Evolutionary conservation across 2,888 invertebrate genomes (phyloP).

Genomic region (Tipula vernalis): DNA sequence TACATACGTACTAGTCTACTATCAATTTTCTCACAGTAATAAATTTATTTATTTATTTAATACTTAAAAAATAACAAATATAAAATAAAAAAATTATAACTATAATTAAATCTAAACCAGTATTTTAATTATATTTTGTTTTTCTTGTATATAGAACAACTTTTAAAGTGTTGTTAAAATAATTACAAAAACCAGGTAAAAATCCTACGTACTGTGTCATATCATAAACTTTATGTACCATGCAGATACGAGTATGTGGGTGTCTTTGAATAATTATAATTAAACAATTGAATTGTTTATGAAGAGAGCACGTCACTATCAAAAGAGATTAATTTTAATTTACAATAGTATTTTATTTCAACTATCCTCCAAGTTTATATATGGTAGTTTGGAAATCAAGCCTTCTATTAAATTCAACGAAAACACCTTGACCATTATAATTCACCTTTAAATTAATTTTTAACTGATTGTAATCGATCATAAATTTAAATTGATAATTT

Average conservation of each 20-base stretch:
- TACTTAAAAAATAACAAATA: not conserved
- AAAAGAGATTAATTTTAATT: not conserved
- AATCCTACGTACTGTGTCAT: not conserved
- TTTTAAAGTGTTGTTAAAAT: not conserved
- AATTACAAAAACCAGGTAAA: not conserved
- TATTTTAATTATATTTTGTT: not conserved
- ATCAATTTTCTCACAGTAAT: not conserved
- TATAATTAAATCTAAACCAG: not conserved
- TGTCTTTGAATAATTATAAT: not conserved
- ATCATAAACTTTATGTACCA: not conserved
- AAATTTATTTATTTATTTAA: not conserved
- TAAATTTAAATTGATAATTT: not conserved
- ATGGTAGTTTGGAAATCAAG: not conserved
- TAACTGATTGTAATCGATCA: not conserved
- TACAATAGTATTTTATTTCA: not conserved
- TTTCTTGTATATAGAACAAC: not conserved
- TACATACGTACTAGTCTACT: not conserved
- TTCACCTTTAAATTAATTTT: slow-evolving; percentile 4
- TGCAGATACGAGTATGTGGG: not conserved
- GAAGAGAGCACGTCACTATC: not conserved
- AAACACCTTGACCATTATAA: not conserved
- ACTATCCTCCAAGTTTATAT: not conserved
- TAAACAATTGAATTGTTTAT: not conserved
- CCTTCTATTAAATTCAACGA: not conserved
- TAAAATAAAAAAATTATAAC: not conserved